phyloP scores from a whole-genome alignment of 2,113 vertebrate genomes.

The Emydocephalus ijimae region DNA sequence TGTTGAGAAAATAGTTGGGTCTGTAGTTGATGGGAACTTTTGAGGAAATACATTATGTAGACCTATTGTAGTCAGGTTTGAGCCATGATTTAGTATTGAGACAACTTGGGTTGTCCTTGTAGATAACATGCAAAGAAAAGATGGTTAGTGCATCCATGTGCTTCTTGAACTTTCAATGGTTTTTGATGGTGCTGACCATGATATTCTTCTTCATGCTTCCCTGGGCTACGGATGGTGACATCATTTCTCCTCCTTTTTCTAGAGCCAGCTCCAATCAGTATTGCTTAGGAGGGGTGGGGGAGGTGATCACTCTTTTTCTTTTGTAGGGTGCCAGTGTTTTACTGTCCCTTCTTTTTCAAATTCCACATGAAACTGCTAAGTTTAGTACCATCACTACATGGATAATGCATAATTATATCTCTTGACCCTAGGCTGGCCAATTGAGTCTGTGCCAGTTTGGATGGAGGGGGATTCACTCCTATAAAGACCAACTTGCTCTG shows the following conservation, averaged over 20 bases:
- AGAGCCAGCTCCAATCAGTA: not conserved
- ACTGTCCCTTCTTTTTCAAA: not conserved
- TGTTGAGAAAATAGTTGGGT: not conserved
- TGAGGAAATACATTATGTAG: not conserved
- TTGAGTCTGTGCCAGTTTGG: not conserved
- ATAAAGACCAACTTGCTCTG: not conserved
- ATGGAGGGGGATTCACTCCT: not conserved
- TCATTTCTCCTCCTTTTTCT: too few species aligned
- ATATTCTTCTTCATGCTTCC: not conserved
- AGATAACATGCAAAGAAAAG: not conserved
- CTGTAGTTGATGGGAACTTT: not conserved
- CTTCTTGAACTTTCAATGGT: not conserved
- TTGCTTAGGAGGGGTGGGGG: not conserved
- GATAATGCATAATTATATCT: not conserved
- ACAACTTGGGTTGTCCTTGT: not conserved
- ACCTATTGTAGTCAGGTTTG: not conserved
- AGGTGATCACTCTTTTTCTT: not conserved
- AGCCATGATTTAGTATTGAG: not conserved
- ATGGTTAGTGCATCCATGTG: not conserved
- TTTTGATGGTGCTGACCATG: not conserved
- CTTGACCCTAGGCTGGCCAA: not conserved
- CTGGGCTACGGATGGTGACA: not conserved
- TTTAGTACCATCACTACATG: not conserved
- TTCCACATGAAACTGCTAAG: not conserved
- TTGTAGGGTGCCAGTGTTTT: not conserved